Base-by-base conservation (phyloP, 1,140 invertebrate genomes). In the Bradysia coprophila region DNA sequence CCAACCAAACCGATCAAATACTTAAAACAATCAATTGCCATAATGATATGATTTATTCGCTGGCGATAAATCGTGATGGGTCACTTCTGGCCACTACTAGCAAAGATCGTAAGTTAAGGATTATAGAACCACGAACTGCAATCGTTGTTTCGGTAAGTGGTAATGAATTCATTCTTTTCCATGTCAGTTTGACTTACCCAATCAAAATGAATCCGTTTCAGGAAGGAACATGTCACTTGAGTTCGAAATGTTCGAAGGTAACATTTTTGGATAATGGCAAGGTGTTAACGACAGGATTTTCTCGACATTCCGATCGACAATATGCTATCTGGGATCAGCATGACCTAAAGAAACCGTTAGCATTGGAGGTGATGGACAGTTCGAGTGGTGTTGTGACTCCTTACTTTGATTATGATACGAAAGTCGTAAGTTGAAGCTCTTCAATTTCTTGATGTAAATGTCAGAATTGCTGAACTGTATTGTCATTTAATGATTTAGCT, bases 301-400 rank as follows among this genome's bases (percentile, higher is more conserved):
- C 85, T 10, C 72, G 84, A 47, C 77, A 81, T 61, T 90, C 86
- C 43, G 88, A 94, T 54, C 68, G 91, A 31, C 83, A 93, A 58
- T 84, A 82, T 56, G 81, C 84, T 1, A 68, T 95, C 23, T 93
- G 91, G 86, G 78, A 82, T 58, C 75, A 87, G 49, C 75, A 81
- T 52, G 75, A 89, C 51, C 61, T 95, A 20, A 66, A 67, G 1
- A 63, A 71, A 42, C 81, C 89, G n/a, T 61, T 93, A 13, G 67
- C 70, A 9, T 75, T 75, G 33, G 85, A 91, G 54, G 83, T 78
- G 21, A 81, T 95, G 28, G 91, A 95, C 57, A 88, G 81, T 45
- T 90, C 87, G 1, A 92, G 87, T 34, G 91, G 90, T 8, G 79
- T 95, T 42, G 72, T 95, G 2, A 87, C 92, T 61, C 91, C 91